A percentile compares a stretch with the other conserved stretches of the same genome.
These are phyloP conservation scores for Diabrotica balteata DNA, from an alignment of 2,888 invertebrate species.

Conservation along the genomic window DNA sequence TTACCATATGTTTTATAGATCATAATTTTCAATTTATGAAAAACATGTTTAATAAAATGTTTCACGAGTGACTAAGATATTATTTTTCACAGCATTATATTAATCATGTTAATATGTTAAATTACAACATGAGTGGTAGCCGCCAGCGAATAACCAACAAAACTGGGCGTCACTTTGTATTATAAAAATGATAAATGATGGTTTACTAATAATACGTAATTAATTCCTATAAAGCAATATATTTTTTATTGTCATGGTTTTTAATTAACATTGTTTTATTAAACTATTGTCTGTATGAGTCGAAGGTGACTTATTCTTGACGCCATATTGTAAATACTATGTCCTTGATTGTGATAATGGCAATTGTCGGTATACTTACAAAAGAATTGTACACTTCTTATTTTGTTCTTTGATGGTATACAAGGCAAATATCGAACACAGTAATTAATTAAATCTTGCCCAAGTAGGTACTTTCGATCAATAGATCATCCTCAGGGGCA, in stretches of 20 bases:
- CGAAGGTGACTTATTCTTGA: too few species aligned
- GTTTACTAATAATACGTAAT: conserved; percentile 7
- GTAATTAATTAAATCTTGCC: too few species aligned
- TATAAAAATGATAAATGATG: conserved; percentile 7
- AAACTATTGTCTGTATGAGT: neutral
- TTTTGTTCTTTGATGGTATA: too few species aligned
- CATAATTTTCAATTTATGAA: conserved; percentile 12
- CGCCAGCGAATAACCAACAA: conserved; percentile 7
- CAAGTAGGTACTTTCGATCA: too few species aligned
- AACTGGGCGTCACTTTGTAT: conserved; percentile 8
- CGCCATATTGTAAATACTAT: too few species aligned
- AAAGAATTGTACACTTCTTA: too few species aligned
- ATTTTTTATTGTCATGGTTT: conserved; percentile 1
- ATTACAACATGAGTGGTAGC: conserved; percentile 10
- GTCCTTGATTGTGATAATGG: too few species aligned
- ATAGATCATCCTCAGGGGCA: too few species aligned
- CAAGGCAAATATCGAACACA: too few species aligned
- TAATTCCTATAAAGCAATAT: conserved; percentile 1
- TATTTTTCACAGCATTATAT: conserved; percentile 6
- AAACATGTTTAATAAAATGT: conserved; percentile 8
- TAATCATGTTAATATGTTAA: conserved; percentile 9
- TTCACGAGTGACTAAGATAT: conserved; percentile 9
- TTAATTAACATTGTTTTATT: conserved; percentile 6
- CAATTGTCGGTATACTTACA: too few species aligned
- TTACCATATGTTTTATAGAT: neutral